Evolutionary conservation across 2,797 vertebrate species (phyloP), one percentile per base, ranked within the genome.

Genomic region (Lagodon rhomboides): DNA sequence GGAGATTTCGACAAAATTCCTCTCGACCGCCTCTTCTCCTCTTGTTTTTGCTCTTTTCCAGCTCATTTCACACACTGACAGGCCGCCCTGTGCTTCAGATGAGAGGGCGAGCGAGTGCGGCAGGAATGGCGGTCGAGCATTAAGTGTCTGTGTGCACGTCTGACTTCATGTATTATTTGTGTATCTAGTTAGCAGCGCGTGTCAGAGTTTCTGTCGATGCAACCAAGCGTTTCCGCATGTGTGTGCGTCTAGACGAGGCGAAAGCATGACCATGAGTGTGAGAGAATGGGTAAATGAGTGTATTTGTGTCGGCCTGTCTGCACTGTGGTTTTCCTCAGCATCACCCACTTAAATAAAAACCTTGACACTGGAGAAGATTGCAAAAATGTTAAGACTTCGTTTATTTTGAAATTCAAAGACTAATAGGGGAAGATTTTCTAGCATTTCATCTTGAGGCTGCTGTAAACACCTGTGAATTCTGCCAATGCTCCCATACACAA

Each of bases 61-160:
- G 77, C 77, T 92, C 85, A 84, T 91, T 88, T 82, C 78, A 79
- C 80, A 75, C 75, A 47, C 82, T 83, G 81, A 89, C 89, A 80
- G 68, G 53, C 66, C 17, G 38, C 68, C 68, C 82, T 69, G 77
- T 71, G 83, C 64, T 69, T 61, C 61, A 79, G 80, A 82, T 23
- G 82, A 85, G 72, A 70, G 63, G 80, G n/a, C 41, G 61, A 75
- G 72, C 18, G 15, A 79, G 69, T 66, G 70, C 55, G 76, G 77
- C 75, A 60, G 63, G 65, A 27, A 22, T 10, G 30, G 60, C 4
- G 66, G 80, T 55, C 23, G 50, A 69, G 67, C 67, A 18, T 75
- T 23, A 7, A 80, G 61, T 43, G 49, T 25, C 27, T 51, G 23
- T 53, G 50, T 30, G n/a, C 46, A 8, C 16, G n/a, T n/a, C n/a